These are phyloP conservation scores for Mythimna impura DNA, from an alignment of 2,888 invertebrate genomes.

Conservation along the genomic window DNA sequence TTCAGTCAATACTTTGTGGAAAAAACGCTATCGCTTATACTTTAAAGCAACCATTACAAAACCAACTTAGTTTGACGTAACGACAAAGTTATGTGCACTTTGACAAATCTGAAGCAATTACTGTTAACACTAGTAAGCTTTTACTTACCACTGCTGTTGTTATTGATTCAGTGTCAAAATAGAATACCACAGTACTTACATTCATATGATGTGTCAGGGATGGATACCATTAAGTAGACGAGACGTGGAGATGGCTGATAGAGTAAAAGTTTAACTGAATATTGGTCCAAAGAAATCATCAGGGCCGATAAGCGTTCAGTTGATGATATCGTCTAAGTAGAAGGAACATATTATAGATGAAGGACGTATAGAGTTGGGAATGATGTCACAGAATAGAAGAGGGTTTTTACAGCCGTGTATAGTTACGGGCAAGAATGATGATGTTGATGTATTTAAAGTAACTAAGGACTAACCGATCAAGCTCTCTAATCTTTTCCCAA, in stretches of 20 bases:
- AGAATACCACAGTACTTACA: slow-evolving; percentile 8
- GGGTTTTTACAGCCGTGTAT: not conserved
- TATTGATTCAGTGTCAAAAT: slow-evolving; percentile 34
- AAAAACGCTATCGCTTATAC: slow-evolving; percentile 54
- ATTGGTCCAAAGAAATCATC: not conserved
- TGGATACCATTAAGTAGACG: not conserved
- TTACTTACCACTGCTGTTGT: slow-evolving; percentile 48
- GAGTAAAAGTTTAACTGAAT: not conserved
- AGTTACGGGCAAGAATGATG: not conserved
- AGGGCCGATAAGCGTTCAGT: not conserved
- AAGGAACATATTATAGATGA: not conserved
- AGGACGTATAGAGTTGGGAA: not conserved
- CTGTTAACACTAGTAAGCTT: slow-evolving; percentile 70
- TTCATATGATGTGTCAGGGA: not conserved
- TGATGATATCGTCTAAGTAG: not conserved
- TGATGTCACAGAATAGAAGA: not conserved
- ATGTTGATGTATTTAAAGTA: not conserved
- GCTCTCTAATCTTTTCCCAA: no score
- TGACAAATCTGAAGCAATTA: slow-evolving; percentile 82
- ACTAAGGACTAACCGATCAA: no score
- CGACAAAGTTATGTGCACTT: slow-evolving; percentile 78
- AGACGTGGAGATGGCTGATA: not conserved
- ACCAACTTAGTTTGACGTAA: slow-evolving; percentile 73
- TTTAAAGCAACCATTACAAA: slow-evolving; percentile 64
- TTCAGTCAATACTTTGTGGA: not conserved